Conservation (phyloP, 2,113 vertebrate species). For the Prionailurus bengalensis region DNA sequence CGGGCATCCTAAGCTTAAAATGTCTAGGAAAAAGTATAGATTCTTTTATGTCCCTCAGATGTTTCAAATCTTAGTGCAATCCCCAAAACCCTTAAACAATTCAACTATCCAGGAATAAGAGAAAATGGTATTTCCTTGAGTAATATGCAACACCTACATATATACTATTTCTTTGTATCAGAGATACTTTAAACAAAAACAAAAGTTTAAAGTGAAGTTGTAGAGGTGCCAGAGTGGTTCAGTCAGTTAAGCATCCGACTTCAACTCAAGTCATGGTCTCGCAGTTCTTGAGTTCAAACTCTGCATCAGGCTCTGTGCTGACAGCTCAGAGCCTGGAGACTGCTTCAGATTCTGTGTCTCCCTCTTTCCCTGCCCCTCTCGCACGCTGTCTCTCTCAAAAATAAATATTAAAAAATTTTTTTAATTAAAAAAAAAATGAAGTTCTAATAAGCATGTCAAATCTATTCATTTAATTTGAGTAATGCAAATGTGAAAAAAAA, state of each 20-base stretch:
- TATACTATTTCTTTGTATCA: background rate
- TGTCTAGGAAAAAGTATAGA: constrained; percentile 18
- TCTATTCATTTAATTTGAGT: constrained; percentile 23
- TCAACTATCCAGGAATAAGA: background rate
- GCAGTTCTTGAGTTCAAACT: too few relatives aligned
- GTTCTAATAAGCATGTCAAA: constrained; percentile 42
- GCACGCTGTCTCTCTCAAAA: too few relatives aligned
- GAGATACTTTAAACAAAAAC: constrained; percentile 36
- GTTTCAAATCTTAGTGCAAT: constrained; percentile 9
- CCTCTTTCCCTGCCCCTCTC: too few relatives aligned
- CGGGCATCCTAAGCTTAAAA: constrained; percentile 1
- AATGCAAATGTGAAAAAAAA: constrained; percentile 42
- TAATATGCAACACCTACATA: background rate
- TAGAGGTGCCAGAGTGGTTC: background rate
- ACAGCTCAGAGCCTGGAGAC: too few relatives aligned
- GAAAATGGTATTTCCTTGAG: constrained; percentile 56
- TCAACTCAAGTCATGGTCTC: too few relatives aligned
- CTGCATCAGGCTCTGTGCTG: too few relatives aligned
- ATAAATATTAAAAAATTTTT: too few relatives aligned
- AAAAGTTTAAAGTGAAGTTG: constrained; percentile 49
- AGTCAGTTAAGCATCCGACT: too few relatives aligned
- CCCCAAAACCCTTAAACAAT: constrained; percentile 51
- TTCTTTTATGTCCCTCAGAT: background rate
- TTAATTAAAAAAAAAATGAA: background rate
- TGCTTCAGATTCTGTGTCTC: too few relatives aligned